Evolutionary conservation across 2,888 invertebrate species (phyloP), one percentile per base, ranked within the genome.

Genomic region (Zeuzera pyrina): DNA sequence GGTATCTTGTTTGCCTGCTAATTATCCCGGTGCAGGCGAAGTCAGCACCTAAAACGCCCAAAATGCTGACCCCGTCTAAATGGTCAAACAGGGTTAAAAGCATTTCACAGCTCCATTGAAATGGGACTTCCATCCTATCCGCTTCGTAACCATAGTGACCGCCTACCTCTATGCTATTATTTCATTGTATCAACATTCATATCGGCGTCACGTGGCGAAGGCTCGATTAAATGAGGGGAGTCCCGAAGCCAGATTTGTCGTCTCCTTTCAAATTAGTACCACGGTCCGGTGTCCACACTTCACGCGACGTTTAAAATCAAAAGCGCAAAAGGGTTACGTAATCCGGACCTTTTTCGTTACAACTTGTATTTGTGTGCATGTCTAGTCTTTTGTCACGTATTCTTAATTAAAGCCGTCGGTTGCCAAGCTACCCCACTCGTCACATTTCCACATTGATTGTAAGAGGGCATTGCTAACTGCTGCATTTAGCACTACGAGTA

Each of bases 351-450:
- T 83, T 84, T 81, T 78, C 68, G 51, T 48, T 49, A 59, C 64
- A 57, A 66, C 73, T 73, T 74, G 65, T 76, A 63, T 76, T 70
- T 77, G 69, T 77, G 72, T 73, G 72, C 67, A 68, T 70, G 76
- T 76, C 78, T 73, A 79, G 72, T 83, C 84, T 84, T 84, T 84
- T 84, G 81, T 84, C 84, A 84, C 84, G 84, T 84, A 83, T 79
- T 83, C 84, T 81, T 84, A 84, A 84, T 84, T 84, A 84, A 22
- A 84, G 67, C 67, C 67, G 64, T 61, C 61, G 63, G 67, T 68
- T 66, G 71, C 71, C 58, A 55, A 52, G 63, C 66, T 57, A 67
- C 77, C 73, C 74, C 64, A 61, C 66, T 70, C 71, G 63, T 77
- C 72, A 71, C 70, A 71, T 71, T 73, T 68, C 66, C 64, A 65